Evolutionary conservation across 2,888 invertebrate genomes (phyloP).

Genomic region (Rhagium mordax): DNA sequence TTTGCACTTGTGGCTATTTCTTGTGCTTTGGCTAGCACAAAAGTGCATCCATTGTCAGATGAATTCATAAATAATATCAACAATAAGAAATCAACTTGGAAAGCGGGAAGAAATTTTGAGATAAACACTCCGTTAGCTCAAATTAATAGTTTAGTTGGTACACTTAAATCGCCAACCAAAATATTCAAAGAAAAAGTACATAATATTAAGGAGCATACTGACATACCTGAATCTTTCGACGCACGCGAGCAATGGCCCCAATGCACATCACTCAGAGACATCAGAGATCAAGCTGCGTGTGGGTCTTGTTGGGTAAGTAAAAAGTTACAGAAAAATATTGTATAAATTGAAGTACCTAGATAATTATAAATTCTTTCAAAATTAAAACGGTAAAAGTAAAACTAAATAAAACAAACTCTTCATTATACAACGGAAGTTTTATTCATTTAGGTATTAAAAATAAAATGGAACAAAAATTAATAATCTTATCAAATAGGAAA

Average conservation of each 20-base stretch:
- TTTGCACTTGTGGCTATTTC: neutral
- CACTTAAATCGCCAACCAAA: neutral
- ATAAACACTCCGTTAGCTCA: neutral
- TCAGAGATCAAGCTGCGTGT: neutral
- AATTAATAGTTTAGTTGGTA: neutral
- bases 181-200: neutral
- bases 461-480: no score
- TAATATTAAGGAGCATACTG: neutral
- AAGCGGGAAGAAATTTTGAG: neutral
- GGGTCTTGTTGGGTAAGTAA: neutral
- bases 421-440: no score
- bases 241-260: neutral
- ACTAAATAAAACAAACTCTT: no score
- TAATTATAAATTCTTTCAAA: no score
- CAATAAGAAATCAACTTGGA: neutral
- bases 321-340: no score
- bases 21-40: neutral
- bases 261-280: neutral
- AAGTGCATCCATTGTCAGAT: neutral
- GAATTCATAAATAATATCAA: neutral
- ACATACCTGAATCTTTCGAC: neutral
- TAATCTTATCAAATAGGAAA: no score
- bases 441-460: no score
- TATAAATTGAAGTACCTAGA: no score
- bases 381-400: no score